These are phyloP conservation scores for Salvelinus sp. DNA, from an alignment of 2,113 vertebrate genomes.

Conservation along the genomic window DNA sequence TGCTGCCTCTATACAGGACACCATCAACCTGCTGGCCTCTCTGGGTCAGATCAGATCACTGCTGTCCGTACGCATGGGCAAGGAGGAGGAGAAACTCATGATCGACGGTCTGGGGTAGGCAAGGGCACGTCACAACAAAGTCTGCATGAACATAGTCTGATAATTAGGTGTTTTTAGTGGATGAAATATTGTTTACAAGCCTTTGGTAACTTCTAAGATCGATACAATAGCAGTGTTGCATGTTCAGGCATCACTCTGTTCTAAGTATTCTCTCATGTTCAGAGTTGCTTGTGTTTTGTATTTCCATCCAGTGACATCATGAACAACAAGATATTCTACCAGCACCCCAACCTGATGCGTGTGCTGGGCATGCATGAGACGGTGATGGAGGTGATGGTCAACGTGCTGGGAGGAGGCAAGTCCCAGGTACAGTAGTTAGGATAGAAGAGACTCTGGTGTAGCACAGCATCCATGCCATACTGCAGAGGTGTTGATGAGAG, in stretches of 20 bases:
- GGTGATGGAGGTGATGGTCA: conserved; percentile 99
- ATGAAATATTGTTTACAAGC: no score
- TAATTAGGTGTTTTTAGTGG: not conserved
- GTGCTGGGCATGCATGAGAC: conserved; percentile 99
- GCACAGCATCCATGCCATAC: no score
- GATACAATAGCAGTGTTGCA: no score
- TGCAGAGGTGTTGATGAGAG: no score
- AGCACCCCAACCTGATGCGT: conserved; percentile 97
- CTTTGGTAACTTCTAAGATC: no score
- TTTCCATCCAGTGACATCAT: conserved; percentile 87
- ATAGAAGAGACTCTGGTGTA: not conserved
- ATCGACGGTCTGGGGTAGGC: conserved; percentile 93
- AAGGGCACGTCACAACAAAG: not conserved
- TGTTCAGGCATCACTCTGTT: no score
- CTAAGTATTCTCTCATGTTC: not conserved
- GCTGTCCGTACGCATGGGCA: conserved; percentile 96
- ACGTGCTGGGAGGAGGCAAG: conserved; percentile 91
- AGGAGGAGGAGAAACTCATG: conserved; percentile 97
- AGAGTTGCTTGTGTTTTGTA: not conserved
- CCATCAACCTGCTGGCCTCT: conserved; percentile 89
- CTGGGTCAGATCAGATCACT: conserved; percentile 96
- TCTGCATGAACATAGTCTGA: not conserved
- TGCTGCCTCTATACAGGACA: conserved; percentile 88
- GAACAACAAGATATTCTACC: conserved; percentile 99
- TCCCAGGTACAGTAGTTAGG: conserved; percentile 83